Evolutionary conservation across 1,140 invertebrate genomes (phyloP), one percentile per base, ranked within the genome.

Genomic region (Zaprionus camerounensis): DNA sequence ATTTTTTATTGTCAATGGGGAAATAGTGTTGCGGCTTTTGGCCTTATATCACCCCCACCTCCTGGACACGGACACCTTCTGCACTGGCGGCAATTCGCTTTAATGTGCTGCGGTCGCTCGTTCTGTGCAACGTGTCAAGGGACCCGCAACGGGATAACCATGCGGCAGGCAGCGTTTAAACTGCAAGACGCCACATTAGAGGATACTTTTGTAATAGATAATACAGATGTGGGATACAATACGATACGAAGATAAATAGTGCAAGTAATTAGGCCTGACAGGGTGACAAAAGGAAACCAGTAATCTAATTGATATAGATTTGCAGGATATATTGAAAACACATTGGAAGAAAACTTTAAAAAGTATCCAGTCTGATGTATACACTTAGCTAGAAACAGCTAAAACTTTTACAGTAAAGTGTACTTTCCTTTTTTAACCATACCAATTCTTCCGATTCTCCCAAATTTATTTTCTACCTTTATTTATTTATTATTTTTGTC

Each of bases 1-100:
- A 90, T 90, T 88, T 88, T 88, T 88, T 88, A 88, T 88, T 88
- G 85, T 87, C 84, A 87, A 87, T 88, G 83, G 69, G 81, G 71
- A 75, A 78, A 78, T 88, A 87, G 85, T 78, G 84, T 88, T 87
- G 84, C 81, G 84, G 84, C 84, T 87, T 87, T 87, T 81, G 71
- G 84, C 74, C 78, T 88, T 88, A 87, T 76, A 78, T 72, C 83
- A 68, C 71, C 49, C 79, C 36, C 55, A 34, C 34, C 73, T 17
- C n/a, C 44, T n/a, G 5, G 3, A n/a, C 17, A 20, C 64, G 49
- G 65, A 68, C 81, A 84, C 82, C 78, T 78, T 72, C 55, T 66
- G 17, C 24, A 64, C 15, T 9, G 26, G 66, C 80, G 75, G 66
- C 76, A 71, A 12, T 81, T 80, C 74, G 76, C 81, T 90, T 87